A percentile compares a stretch with the other conserved stretches of the same genome.
Evolutionary conservation across 2,113 vertebrate genomes (phyloP).

Genomic region (Galbula dea): DNA sequence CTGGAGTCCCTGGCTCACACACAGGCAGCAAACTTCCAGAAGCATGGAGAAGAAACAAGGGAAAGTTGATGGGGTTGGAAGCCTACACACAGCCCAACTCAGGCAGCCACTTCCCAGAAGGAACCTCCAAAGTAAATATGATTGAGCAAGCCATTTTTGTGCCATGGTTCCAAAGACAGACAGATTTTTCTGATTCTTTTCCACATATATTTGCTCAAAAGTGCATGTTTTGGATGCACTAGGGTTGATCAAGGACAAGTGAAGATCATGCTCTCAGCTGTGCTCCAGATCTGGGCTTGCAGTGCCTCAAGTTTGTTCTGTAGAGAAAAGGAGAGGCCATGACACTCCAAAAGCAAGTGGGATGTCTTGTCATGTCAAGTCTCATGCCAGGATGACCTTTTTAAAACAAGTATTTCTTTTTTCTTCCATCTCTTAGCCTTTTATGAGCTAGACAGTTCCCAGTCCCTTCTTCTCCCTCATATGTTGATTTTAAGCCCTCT

Average conservation of each 20-base stretch:
- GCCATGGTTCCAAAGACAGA: background rate
- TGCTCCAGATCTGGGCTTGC: background rate
- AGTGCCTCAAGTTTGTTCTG: background rate
- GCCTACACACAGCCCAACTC: background rate
- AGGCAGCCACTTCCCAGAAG: background rate
- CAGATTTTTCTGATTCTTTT: background rate
- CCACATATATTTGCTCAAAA: background rate
- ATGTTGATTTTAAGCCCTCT: background rate
- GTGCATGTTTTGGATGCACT: background rate
- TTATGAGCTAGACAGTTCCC: background rate
- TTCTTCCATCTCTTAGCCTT: background rate
- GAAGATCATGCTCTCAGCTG: background rate
- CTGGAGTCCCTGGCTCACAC: background rate
- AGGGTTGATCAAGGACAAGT: background rate
- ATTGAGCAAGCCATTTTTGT: background rate
- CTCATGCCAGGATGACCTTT: background rate
- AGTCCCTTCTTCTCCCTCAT: background rate
- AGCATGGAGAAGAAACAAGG: background rate
- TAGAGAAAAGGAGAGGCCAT: accelerated
- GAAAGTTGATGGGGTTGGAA: background rate
- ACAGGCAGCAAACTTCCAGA: background rate
- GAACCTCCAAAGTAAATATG: background rate
- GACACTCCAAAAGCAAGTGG: background rate
- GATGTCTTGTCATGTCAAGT: background rate
- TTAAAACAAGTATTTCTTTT: background rate